These are phyloP conservation scores for Sterna hirundo DNA, from an alignment of 2,113 vertebrate genomes.

Conservation along the genomic window DNA sequence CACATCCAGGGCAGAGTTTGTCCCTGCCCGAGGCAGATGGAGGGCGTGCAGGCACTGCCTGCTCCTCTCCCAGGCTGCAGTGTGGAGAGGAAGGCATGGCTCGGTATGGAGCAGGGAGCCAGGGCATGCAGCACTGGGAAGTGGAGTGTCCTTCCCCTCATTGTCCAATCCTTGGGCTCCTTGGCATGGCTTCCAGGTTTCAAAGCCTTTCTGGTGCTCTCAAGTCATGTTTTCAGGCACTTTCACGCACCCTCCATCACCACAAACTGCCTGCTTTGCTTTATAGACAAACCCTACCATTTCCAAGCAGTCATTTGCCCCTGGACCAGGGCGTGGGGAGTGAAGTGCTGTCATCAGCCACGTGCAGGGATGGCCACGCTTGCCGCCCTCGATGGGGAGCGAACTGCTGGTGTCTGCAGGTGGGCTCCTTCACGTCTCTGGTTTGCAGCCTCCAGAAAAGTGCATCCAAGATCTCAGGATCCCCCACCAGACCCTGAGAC, in stretches of 20 bases:
- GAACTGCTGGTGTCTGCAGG: neutral
- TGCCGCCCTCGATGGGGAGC: neutral
- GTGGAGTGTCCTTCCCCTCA: neutral
- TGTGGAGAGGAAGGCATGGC: neutral
- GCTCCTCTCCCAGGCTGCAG: neutral
- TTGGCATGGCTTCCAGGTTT: neutral
- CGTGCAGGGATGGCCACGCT: neutral
- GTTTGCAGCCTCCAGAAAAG: neutral
- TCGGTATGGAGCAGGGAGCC: neutral
- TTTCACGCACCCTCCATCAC: neutral
- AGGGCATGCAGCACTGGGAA: neutral
- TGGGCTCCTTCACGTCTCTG: neutral
- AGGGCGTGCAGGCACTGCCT: accelerated
- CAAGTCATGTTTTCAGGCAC: neutral
- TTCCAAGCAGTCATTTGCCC: neutral
- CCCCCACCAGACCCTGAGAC: neutral
- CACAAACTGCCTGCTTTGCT: neutral
- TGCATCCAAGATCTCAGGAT: neutral
- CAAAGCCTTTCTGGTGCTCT: constrained; percentile 5
- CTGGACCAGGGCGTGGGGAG: neutral
- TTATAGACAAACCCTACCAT: neutral
- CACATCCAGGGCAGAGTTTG: neutral
- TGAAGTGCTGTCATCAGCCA: neutral
- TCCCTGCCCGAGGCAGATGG: neutral
- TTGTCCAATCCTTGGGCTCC: neutral